Evolutionary conservation across 2,797 vertebrate species (phyloP), one percentile per base, ranked within the genome.

Genomic region (Champsocephalus gunnari): DNA sequence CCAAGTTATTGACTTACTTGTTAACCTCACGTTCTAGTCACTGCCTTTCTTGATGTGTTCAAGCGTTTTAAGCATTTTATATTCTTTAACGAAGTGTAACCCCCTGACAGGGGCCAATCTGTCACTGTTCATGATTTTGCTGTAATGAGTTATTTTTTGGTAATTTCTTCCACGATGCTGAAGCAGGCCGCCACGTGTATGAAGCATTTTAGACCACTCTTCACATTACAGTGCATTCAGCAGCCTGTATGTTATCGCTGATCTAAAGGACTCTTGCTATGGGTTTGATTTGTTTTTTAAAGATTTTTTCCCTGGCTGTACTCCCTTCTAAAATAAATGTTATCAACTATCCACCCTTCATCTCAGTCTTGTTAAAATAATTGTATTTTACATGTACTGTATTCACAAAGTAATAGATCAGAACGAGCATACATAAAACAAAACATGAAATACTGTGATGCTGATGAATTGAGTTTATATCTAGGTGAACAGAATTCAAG

Each of bases 1-100:
- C 87, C 82, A 86, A 76, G 78, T 83, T 85, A 90, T 89, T 83
- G 84, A 87, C 79, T 66, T 66, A 72, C 82, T 84, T 84, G 72
- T 87, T 89, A 87, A 85, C 81, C 79, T 83, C 56, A 72, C 69
- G 73, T 38, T 77, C 68, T 66, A 74, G 73, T 84, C 81, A 69
- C 69, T 71, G 72, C 51, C 55, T 78, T 71, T 44, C 66, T 66
- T 86, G 63, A 82, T 80, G 75, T 82, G 76, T 85, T 81, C 32
- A 80, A 73, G 73, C 75, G 69, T 82, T 82, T 80, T 61, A 75
- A 82, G 82, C 78, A 48, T 76, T 87, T 88, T 64, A 85, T 87
- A 74, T 85, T 85, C 56, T 75, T 77, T 28, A 66, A 61, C 71
- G 84, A 75, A 82, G 78, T 64, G 57, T 67, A 60, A 50, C 32